These are phyloP conservation scores for Colinus virginianus DNA, from an alignment of 2,113 vertebrate genomes.

Conservation along the genomic window DNA sequence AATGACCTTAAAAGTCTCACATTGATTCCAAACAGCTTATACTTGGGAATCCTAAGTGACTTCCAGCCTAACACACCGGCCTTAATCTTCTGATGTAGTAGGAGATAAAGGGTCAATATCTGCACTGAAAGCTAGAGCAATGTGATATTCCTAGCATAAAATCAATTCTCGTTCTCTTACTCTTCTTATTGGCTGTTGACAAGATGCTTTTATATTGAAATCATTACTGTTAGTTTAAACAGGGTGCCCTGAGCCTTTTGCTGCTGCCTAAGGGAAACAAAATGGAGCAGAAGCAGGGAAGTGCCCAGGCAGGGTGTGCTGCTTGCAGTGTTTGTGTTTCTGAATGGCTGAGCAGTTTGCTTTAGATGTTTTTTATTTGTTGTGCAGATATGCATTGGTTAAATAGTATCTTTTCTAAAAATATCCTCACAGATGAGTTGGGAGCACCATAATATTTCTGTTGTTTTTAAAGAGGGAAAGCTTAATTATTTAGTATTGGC, in stretches of 20 bases:
- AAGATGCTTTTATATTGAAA: background rate
- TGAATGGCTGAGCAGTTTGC: background rate
- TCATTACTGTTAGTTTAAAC: background rate
- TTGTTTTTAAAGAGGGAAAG: background rate
- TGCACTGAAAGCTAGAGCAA: background rate
- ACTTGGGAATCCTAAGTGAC: background rate
- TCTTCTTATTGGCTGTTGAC: background rate
- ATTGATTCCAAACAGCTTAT: too few relatives aligned
- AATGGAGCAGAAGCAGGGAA: background rate
- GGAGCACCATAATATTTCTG: background rate
- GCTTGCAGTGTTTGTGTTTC: background rate
- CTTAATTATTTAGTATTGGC: background rate
- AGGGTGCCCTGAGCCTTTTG: background rate
- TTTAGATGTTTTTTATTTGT: constrained; percentile 16
- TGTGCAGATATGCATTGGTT: background rate
- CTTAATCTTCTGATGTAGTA: background rate
- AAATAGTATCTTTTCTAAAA: background rate
- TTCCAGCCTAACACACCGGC: background rate
- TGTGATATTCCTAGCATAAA: background rate
- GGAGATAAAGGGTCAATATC: background rate
- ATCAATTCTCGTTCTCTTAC: background rate
- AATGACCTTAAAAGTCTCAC: background rate
- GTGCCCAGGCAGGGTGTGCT: background rate
- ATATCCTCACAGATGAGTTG: background rate
- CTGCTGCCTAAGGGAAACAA: background rate